These are phyloP conservation scores for Dasyurus viverrinus DNA, from an alignment of 2,113 vertebrate species.

Conservation along the genomic window DNA sequence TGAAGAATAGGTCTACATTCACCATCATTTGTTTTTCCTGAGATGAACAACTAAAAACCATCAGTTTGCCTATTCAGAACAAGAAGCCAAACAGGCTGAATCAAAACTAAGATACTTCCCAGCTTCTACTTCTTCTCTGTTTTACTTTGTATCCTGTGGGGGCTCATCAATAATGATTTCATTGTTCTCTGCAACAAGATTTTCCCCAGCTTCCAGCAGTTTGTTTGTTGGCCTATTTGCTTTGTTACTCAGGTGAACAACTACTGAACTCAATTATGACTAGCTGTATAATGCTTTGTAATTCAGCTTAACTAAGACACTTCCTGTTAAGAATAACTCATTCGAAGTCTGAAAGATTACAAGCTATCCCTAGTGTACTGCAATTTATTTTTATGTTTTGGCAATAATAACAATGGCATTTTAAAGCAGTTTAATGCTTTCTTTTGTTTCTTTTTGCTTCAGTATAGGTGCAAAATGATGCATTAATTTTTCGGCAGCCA, in stretches of 20 bases:
- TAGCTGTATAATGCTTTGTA: slow-evolving; percentile 52
- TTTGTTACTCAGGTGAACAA: slow-evolving; percentile 68
- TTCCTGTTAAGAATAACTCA: slow-evolving; percentile 57
- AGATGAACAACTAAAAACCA: slow-evolving; percentile 18
- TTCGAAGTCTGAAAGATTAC: slow-evolving; percentile 24
- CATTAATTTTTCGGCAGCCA: slow-evolving; percentile 81
- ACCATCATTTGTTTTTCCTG: neutral
- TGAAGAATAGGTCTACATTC: slow-evolving; percentile 16
- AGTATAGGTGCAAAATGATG: slow-evolving; percentile 80
- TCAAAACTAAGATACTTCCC: neutral
- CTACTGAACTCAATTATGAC: slow-evolving; percentile 60
- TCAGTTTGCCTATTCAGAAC: slow-evolving; percentile 15
- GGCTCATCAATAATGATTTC: neutral
- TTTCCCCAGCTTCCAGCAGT: slow-evolving; percentile 63
- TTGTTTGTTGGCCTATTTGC: slow-evolving; percentile 46
- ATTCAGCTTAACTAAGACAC: slow-evolving; percentile 45
- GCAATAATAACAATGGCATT: slow-evolving; percentile 47
- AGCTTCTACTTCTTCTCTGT: slow-evolving; percentile 10
- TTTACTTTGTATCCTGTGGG: slow-evolving; percentile 5
- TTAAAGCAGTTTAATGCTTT: slow-evolving; percentile 57
- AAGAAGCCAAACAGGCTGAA: neutral
- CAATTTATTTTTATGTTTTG: slow-evolving; percentile 61
- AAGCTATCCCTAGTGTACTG: slow-evolving; percentile 16
- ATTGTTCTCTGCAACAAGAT: slow-evolving; percentile 51
- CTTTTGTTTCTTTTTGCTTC: slow-evolving; percentile 73